phyloP scores from a whole-genome alignment of 2,113 vertebrate species.

The Dolichallabes microphthalmus region DNA sequence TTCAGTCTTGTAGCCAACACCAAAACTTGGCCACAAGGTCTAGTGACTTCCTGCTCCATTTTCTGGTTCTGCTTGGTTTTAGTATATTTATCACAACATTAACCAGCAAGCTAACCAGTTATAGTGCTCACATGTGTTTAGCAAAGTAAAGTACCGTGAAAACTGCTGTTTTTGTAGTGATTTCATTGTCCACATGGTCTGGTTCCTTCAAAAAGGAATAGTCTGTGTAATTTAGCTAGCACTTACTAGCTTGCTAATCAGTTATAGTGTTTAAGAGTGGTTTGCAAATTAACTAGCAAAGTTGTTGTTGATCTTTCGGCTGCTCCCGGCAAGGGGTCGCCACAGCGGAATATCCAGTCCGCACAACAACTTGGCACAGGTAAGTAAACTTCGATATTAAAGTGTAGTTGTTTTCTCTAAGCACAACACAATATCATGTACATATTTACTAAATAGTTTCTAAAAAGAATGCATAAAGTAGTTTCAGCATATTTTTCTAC shows the following conservation, averaged over 20 bases:
- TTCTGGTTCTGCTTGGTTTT: background rate
- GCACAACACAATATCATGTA: background rate
- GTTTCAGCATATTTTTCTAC: background rate
- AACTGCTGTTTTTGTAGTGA: background rate
- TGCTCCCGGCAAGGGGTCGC: no score
- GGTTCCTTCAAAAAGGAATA: background rate
- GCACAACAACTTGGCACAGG: no score
- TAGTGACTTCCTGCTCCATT: background rate
- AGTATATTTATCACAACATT: background rate
- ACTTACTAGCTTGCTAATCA: background rate
- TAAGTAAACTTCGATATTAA: background rate
- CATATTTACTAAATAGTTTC: background rate
- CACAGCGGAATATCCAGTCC: no score
- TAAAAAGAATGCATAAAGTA: background rate
- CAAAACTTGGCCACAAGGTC: background rate
- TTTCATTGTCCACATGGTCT: background rate
- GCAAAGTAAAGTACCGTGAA: background rate
- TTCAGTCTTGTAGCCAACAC: background rate
- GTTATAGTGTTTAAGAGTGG: background rate
- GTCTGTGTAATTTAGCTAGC: no score
- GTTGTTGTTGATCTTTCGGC: no score
- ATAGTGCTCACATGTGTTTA: background rate
- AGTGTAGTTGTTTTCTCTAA: background rate
- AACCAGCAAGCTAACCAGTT: background rate
- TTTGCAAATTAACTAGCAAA: background rate